Conservation (phyloP, 2,113 vertebrate species). For the Myiozetetes cayanensis region DNA sequence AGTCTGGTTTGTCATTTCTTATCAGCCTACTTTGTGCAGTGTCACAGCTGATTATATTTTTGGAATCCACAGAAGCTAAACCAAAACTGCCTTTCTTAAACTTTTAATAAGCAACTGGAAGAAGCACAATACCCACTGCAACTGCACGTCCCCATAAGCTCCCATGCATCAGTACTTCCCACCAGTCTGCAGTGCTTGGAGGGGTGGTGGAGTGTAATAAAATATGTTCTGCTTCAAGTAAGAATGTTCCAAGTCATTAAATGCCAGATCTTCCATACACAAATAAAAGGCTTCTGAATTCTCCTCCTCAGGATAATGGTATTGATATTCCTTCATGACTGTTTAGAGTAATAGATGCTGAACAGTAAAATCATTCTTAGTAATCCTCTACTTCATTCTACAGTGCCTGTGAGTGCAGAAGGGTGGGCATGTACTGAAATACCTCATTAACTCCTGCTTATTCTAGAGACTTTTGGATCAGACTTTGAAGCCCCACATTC, state of each 20-base stretch:
- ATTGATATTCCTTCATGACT: background rate
- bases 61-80: background rate
- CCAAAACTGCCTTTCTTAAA: background rate
- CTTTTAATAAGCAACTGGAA: background rate
- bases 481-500: background rate
- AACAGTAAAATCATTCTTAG: background rate
- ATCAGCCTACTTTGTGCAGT: background rate
- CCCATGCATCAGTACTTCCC: background rate
- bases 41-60: background rate
- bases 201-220: background rate
- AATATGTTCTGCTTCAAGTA: background rate
- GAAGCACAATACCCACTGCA: background rate
- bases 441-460: background rate
- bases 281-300: background rate
- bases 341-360: background rate
- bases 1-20: background rate
- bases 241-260: conserved; percentile 9
- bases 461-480: background rate
- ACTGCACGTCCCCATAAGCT: background rate
- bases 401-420: background rate
- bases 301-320: background rate
- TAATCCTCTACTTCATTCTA: background rate
- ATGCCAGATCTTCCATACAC: background rate
- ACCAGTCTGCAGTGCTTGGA: background rate
- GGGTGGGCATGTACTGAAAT: background rate